Conservation (phyloP, 2,888 invertebrate species). For the Tenodera sinensis region DNA sequence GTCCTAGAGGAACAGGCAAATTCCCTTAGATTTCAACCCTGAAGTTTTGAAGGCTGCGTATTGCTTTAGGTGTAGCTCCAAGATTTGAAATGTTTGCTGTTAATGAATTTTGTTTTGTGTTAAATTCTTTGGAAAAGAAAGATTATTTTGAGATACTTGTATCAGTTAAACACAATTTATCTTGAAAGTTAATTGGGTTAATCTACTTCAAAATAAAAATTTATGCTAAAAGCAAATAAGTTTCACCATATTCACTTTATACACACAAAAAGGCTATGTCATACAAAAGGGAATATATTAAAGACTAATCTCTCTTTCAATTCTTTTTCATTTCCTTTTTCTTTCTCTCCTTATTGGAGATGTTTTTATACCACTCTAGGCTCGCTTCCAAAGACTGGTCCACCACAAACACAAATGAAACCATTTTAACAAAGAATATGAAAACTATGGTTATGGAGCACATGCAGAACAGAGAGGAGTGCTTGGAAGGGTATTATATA, state of each 20-base stretch:
- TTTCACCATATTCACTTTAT: background rate
- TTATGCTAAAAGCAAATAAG: background rate
- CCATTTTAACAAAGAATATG: background rate
- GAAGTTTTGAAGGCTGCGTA: background rate
- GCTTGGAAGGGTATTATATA: background rate
- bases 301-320: background rate
- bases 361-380: slow-evolving; percentile 17
- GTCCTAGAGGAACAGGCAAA: background rate
- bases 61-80: background rate
- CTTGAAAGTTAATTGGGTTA: background rate
- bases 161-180: background rate
- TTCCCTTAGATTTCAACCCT: background rate
- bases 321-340: too few relatives aligned
- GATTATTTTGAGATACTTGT: background rate
- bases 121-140: background rate
- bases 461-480: slow-evolving; percentile 5
- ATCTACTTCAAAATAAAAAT: background rate
- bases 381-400: slow-evolving; percentile 20
- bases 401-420: slow-evolving; percentile 27
- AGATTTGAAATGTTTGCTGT: background rate
- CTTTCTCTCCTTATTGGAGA: background rate
- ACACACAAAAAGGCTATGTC: background rate
- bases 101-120: background rate
- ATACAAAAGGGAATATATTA: background rate
- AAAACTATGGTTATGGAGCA: background rate